phyloP scores from a whole-genome alignment of 2,888 invertebrate species.

The Rhagophthalmus giganteus region DNA sequence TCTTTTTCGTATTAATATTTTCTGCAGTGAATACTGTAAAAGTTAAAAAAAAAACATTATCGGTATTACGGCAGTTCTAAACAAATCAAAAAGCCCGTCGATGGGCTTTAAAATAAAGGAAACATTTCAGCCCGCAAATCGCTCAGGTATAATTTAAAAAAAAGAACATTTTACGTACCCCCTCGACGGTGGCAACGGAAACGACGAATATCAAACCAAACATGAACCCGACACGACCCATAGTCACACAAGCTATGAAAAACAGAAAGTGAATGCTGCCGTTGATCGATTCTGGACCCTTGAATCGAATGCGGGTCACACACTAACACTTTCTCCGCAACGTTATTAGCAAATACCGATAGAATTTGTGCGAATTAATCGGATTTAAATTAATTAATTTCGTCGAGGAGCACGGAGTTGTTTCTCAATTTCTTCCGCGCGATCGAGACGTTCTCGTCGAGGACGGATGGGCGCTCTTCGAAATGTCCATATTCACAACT shows the following conservation, averaged over 20 bases:
- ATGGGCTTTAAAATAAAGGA: not conserved
- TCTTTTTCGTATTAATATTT: no score
- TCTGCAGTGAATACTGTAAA: no score
- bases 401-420: no score
- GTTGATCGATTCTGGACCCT: not conserved
- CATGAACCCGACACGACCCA: constrained; percentile 11
- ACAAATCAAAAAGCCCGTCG: no score
- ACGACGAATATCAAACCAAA: constrained; percentile 6
- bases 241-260: constrained; percentile 12
- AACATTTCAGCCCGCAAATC: not conserved
- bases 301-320: constrained; percentile 13
- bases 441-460: no score
- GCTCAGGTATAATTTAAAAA: not conserved
- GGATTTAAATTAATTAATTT: not conserved
- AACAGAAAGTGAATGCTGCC: constrained; percentile 19
- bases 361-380: not conserved
- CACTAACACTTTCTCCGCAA: constrained; percentile 15
- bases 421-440: no score
- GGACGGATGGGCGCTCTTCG: no score
- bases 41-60: no score
- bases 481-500: no score
- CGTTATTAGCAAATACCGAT: not conserved
- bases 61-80: no score
- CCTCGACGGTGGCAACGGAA: constrained; percentile 6
- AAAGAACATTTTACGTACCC: constrained; percentile 18